phyloP scores from a whole-genome alignment of 2,113 vertebrate species.

The Nothocercus nigrocapillus region DNA sequence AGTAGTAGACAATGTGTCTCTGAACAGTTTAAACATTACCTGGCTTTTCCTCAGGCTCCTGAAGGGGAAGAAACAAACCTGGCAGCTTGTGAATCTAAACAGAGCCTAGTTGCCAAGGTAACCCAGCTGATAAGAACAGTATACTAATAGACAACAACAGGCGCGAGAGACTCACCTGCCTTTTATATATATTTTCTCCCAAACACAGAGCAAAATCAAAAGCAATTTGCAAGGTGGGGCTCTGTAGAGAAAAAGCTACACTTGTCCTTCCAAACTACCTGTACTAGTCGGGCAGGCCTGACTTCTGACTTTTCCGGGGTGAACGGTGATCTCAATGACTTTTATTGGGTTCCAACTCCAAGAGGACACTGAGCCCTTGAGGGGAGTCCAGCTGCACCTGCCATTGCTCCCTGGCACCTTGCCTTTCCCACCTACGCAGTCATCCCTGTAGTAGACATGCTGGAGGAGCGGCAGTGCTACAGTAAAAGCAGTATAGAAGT shows the following conservation, averaged over 20 bases:
- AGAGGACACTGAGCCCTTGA: background rate
- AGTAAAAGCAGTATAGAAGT: background rate
- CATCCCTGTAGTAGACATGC: rapidly evolving
- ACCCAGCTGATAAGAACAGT: conserved; percentile 42
- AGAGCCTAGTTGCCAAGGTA: conserved; percentile 28
- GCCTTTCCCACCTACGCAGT: background rate
- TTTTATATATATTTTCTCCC: background rate
- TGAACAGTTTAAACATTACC: conserved; percentile 20
- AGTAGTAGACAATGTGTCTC: background rate
- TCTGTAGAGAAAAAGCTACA: background rate
- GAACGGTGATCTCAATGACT: background rate
- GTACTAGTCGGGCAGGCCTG: background rate
- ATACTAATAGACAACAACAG: background rate
- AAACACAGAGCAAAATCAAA: background rate
- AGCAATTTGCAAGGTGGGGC: background rate
- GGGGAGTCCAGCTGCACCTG: background rate
- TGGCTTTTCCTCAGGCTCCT: background rate
- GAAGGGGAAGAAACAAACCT: conserved; percentile 12
- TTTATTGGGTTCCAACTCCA: background rate
- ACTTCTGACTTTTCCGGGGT: background rate
- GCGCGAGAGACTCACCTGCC: background rate
- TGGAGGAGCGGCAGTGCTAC: background rate
- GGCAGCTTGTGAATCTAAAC: conserved; percentile 21
- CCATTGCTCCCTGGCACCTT: background rate
- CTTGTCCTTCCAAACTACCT: background rate